phyloP scores from a whole-genome alignment of 2,113 vertebrate genomes.

The Misgurnus anguillicaudatus region DNA sequence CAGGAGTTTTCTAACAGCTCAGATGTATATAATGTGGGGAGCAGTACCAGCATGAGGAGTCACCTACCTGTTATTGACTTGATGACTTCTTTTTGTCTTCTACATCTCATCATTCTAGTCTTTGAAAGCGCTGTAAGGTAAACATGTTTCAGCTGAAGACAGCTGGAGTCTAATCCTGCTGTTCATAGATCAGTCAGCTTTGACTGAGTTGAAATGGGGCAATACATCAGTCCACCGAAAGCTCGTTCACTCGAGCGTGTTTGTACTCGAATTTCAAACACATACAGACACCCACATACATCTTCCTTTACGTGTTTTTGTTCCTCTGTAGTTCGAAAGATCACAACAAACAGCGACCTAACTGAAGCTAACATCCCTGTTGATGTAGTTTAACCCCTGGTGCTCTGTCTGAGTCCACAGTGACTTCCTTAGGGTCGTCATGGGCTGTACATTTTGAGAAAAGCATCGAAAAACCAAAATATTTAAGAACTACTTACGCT shows the following conservation, averaged over 20 bases:
- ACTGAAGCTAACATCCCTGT: no score
- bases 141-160: constrained; percentile 20
- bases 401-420: not conserved
- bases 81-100: not conserved
- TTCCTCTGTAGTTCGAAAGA: constrained; percentile 8
- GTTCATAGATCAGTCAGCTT: constrained; percentile 9
- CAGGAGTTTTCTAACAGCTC: not conserved
- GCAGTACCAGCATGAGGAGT: constrained; percentile 14
- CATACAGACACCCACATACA: constrained; percentile 27
- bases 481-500: no score
- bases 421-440: not conserved
- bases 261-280: constrained; percentile 17
- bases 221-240: constrained; percentile 22
- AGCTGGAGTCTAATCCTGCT: not conserved
- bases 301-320: constrained; percentile 31
- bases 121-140: constrained; percentile 1
- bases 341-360: constrained; percentile 20
- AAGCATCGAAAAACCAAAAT: no score
- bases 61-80: not conserved
- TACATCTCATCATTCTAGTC: not conserved
- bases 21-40: not conserved
- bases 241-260: constrained; percentile 12
- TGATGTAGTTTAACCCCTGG: not conserved
- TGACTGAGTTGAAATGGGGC: constrained; percentile 14
- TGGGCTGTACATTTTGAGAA: not conserved